Base-by-base conservation (phyloP, 2,888 invertebrate genomes). In the Bedellia somnulentella region DNA sequence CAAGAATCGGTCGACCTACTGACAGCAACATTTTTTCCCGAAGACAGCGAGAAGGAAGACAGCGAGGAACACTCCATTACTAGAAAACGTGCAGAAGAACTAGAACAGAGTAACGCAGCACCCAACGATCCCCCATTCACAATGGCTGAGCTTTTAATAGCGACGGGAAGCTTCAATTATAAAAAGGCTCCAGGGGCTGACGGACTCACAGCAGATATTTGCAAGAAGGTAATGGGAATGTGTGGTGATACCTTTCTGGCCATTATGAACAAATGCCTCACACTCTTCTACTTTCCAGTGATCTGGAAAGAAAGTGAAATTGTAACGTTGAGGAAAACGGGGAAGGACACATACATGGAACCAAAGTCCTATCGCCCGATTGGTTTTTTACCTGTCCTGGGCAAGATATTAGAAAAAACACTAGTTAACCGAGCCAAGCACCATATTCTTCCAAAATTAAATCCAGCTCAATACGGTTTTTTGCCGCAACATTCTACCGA, bases 291-390 rank as follows among this genome's bases (percentile, higher is more conserved):
- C 12, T 39, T 39, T 15, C 39, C 39, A n/a, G n/a, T 15, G 6
- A 2, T n/a, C 1, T 41, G 39, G 39, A 36, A 39, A 24, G 5
- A 10, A 1, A 35, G 35, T 1, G 22, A 15, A 5, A 35, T 41
- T 3, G 23, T 18, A 4, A 10, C 33, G 2, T 28, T 41, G 1
- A 31, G 32, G 6, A 41, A 41, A 15, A 28, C 37, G 2, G 33
- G 26, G 2, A 35, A 35, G 24, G 30, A 29, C 5, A 11, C 17
- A 10, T 33, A 35, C 21, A 29, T 10, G 5, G 14, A 9, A 2
- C 29, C 35, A 5, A 33, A n/a, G n/a, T n/a, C n/a, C n/a, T n/a
- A n/a, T n/a, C n/a, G n/a, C n/a, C n/a, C n/a, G n/a, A n/a, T n/a
- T n/a, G n/a, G n/a, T n/a, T n/a, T n/a, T n/a, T n/a, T n/a, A n/a